These are phyloP conservation scores for Gymnothorax reevesii DNA, from an alignment of 2,797 vertebrate genomes.

Conservation along the genomic window DNA sequence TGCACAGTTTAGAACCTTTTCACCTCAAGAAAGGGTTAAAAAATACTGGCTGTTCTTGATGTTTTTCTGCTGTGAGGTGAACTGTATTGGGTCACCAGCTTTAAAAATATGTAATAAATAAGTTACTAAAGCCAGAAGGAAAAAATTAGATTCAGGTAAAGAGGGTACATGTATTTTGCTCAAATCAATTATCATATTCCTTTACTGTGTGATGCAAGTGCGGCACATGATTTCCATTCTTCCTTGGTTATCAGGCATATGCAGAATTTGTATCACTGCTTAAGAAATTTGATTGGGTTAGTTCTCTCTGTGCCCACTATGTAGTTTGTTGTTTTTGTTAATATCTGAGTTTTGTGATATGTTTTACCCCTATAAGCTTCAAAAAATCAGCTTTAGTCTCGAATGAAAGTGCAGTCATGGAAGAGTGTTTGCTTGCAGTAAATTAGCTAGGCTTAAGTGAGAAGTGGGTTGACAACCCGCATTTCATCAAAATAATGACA, in stretches of 20 bases:
- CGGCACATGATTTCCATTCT: not conserved
- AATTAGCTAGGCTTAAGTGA: too few relatives aligned
- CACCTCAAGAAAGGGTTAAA: too few relatives aligned
- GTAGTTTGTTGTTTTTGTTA: not conserved
- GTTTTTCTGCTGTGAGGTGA: not conserved
- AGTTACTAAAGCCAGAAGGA: not conserved
- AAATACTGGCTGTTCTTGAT: too few relatives aligned
- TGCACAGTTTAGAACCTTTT: too few relatives aligned
- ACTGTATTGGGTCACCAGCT: not conserved
- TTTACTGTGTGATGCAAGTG: not conserved
- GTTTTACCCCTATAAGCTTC: too few relatives aligned
- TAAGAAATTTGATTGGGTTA: not conserved
- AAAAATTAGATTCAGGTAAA: not conserved
- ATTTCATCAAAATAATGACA: too few relatives aligned
- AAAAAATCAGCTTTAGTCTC: too few relatives aligned
- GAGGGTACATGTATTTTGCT: not conserved
- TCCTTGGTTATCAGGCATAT: not conserved
- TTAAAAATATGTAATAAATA: not conserved
- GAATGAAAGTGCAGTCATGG: too few relatives aligned
- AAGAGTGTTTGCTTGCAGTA: too few relatives aligned
- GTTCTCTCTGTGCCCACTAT: not conserved
- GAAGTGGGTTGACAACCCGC: too few relatives aligned
- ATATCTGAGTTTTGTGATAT: too few relatives aligned
- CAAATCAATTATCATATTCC: not conserved
- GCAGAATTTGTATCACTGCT: not conserved